Base-by-base conservation (phyloP, 2,888 invertebrate species). In the Diplazon laetatorius region DNA sequence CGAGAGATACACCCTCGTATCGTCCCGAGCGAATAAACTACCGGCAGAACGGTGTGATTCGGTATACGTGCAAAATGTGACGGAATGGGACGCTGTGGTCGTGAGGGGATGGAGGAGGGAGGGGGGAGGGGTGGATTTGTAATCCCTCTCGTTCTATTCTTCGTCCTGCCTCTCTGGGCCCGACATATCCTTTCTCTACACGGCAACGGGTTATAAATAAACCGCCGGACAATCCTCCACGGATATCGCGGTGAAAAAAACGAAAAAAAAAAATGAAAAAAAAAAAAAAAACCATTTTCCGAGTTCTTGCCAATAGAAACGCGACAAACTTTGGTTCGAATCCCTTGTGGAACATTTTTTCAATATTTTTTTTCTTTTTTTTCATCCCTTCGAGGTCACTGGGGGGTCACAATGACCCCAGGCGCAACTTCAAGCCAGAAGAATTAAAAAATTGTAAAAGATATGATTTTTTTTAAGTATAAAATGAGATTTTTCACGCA, bases 71-170 rank as follows among this genome's bases (percentile, higher is more conserved):
- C 52, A 6, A n/a, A n/a, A n/a, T n/a, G n/a, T n/a, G n/a, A 30
- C 30, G 30, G 30, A 30, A 30, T 30, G 30, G 30, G 6, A 5
- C 2, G 30, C 30, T 5, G 30, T 5, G 30, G 30, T 2, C 30
- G 30, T 5, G 2, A 30, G 30, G 2, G 6, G 30, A n/a, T 25
- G 20, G 10, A 22, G 22, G n/a, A n/a, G 2, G 8, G 25, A 14
- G 52, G 14, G 30, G 2, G 30, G 6, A 22, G 39, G 18, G 4
- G 22, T 50, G 37, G 68, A 66, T 73, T 30, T 30, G 30, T 30
- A 73, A 73, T 73, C 60, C 69, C 46, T 63, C 52, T 76, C 69
- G 60, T 69, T 77, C 65, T 65, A 69, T 73, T 73, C 79, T 79
- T 69, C 44, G 14, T 48, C 44, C 22, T 12, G 18, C 37, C 35